Evolutionary conservation across 2,888 invertebrate genomes (phyloP).

Genomic region (Eupithecia inturbata): DNA sequence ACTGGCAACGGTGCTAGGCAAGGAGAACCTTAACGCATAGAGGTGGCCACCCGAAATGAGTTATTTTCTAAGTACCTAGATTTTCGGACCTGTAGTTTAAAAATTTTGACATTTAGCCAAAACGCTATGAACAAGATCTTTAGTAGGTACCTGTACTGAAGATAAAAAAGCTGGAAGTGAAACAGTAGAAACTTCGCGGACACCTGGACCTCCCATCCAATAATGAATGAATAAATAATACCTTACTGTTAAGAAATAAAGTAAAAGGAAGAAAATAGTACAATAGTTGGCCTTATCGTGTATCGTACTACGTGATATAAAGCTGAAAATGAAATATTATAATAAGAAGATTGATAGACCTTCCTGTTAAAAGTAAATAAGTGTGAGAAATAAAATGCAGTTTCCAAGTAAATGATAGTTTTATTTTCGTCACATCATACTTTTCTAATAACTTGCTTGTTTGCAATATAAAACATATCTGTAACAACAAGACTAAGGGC

Average conservation of each 20-base stretch:
- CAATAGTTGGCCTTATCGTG: neutral
- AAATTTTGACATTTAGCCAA: too few relatives aligned
- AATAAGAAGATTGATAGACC: neutral
- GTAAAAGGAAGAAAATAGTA: neutral
- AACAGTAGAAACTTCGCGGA: too few relatives aligned
- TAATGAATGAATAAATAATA: neutral
- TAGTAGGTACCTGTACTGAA: too few relatives aligned
- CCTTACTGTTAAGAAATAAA: neutral
- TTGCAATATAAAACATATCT: conserved; percentile 81
- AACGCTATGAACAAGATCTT: too few relatives aligned
- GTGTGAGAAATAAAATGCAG: conserved; percentile 46
- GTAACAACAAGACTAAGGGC: conserved; percentile 75
- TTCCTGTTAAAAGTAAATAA: neutral
- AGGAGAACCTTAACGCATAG: too few relatives aligned
- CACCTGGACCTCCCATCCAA: too few relatives aligned
- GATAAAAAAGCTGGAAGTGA: too few relatives aligned
- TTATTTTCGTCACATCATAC: conserved; percentile 81
- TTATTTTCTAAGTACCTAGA: too few relatives aligned
- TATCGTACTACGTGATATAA: neutral
- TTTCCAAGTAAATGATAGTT: conserved; percentile 76
- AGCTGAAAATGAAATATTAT: neutral
- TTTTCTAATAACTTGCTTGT: conserved; percentile 78
- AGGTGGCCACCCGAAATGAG: too few relatives aligned
- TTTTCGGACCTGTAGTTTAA: too few relatives aligned
- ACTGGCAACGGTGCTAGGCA: too few relatives aligned